Conservation (phyloP, 2,113 vertebrate genomes). For the Crotalus horridus region DNA sequence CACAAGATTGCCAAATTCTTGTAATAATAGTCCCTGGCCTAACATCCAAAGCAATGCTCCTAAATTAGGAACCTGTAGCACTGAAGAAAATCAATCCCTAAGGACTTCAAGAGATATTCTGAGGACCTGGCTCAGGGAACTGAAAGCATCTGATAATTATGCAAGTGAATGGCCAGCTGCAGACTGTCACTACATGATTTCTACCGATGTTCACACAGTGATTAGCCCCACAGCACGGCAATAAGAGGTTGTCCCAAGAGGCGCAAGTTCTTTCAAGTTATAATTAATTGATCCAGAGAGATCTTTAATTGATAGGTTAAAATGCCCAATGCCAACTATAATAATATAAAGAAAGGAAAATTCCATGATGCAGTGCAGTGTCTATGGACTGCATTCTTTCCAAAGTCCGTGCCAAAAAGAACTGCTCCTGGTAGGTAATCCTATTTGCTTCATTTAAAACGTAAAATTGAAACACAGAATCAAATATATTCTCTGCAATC, state of each 20-base stretch:
- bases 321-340: not conserved
- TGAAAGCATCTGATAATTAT: not conserved
- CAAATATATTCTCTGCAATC: not conserved
- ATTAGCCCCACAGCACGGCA: not conserved
- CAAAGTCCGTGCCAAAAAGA: not conserved
- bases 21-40: not conserved
- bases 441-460: not conserved
- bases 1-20: not conserved
- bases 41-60: not conserved
- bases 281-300: conserved; percentile 1
- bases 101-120: not conserved
- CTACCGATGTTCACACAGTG: not conserved
- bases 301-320: conserved; percentile 13
- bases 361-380: not conserved
- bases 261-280: not conserved
- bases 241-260: not conserved
- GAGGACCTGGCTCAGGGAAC: not conserved
- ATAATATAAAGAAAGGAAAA: not conserved
- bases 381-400: not conserved
- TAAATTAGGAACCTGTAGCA: not conserved
- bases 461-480: not conserved
- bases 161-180: not conserved
- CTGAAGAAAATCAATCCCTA: conserved; percentile 3
- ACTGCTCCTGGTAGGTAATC: not conserved
- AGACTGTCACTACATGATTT: conserved; percentile 8